Evolutionary conservation across 1,140 invertebrate species (phyloP), one percentile per base, ranked within the genome.

Genomic region (Drosophila tropicalis): DNA sequence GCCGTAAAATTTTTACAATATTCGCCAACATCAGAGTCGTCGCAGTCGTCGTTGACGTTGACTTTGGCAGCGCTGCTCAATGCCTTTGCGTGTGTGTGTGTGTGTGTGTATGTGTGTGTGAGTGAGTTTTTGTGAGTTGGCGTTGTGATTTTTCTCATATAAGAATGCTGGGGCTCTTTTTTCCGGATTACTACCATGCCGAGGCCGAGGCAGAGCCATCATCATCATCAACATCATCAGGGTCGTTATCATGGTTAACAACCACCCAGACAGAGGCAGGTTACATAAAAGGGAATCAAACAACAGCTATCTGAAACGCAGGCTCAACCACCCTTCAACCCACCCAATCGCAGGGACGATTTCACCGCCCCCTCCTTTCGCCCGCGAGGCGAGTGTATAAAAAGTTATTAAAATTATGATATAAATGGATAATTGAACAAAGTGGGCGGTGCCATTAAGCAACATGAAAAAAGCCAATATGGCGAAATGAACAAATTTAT

Each of bases 381-480:
- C 63, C 63, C 62, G 44, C 22, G 17, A 57, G 44, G 57, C 71
- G 76, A 89, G 73, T 89, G 81, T 76, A 90, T 89, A 73, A 89
- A 89, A 90, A 90, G 77, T 85, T 89, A 84, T 90, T 85, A 77
- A 89, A 90, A 89, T 90, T 90, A 90, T 89, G 66, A 87, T 71
- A 89, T 80, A 83, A 87, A 86, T 79, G 79, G 79, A 83, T 87
- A 87, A 87, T 87, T 87, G 84, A 72, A 70, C 79, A 13, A 19
- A 69, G 70, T 57, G 75, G 82, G 82, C 83, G 82, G 79, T 22
- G 66, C 75, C 60, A 41, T 13, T 1, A 39, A 61, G 25, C 47
- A 72, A 36, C 25, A 74, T 34, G 22, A 67, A 32, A 17, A 29
- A 89, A 75, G 44, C 71, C 74, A 84, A 81, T 72, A 89, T 79